phyloP scores from a whole-genome alignment of 2,113 vertebrate genomes.

The Boleophthalmus pectinirostris region DNA sequence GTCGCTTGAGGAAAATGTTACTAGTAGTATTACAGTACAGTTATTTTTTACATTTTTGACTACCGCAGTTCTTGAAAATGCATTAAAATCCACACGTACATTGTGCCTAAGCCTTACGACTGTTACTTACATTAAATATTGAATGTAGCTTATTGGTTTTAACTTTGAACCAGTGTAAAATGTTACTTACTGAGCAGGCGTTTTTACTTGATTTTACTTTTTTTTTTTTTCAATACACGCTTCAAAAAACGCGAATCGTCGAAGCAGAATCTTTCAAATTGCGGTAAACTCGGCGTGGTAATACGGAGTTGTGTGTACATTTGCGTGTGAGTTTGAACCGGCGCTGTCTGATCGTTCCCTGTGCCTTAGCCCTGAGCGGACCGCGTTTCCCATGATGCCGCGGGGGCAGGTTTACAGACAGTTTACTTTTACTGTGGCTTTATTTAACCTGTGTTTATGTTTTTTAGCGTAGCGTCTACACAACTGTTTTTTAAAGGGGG shows the following conservation, averaged over 20 bases:
- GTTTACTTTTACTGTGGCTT: conserved; percentile 48
- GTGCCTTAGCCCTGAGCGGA: conserved; percentile 62
- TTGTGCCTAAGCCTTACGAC: background rate
- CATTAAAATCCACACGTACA: no score
- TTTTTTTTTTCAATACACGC: background rate
- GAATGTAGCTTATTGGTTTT: background rate
- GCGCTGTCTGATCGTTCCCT: conserved; percentile 23
- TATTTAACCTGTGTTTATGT: conserved; percentile 35
- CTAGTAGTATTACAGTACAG: no score
- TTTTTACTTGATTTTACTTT: no score
- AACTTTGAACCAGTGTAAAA: background rate
- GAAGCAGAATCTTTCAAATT: no score
- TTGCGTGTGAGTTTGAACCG: background rate
- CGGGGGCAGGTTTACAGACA: conserved; percentile 61
- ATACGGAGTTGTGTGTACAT: background rate
- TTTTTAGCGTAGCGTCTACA: conserved; percentile 6
- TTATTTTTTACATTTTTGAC: no score
- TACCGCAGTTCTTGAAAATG: no score
- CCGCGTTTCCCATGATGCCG: conserved; percentile 36
- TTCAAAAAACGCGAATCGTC: no score
- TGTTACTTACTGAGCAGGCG: background rate
- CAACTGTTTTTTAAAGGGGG: background rate
- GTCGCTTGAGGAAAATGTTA: no score
- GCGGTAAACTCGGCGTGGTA: background rate
- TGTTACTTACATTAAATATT: background rate